A percentile compares a stretch with the other conserved stretches of the same genome.
Conservation (phyloP, 2,888 invertebrate genomes). For the Heliconius ismenius region DNA sequence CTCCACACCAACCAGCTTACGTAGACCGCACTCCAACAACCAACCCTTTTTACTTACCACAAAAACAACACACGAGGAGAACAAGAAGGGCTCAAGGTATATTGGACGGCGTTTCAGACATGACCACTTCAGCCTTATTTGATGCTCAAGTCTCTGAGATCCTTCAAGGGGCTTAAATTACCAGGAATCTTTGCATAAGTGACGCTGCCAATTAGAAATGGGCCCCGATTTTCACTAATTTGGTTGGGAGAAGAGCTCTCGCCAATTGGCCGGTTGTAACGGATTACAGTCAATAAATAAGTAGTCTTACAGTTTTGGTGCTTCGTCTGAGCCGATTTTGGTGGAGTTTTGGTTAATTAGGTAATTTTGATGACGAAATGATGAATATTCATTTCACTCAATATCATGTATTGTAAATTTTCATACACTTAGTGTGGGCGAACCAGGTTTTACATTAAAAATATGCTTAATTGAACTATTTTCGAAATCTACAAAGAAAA, state of each 20-base stretch:
- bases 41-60: constrained; percentile 51
- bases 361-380: constrained; percentile 23
- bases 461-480: not conserved
- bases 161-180: constrained; percentile 46
- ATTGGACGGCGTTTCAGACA: constrained; percentile 63
- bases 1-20: constrained; percentile 59
- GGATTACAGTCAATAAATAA: constrained; percentile 76
- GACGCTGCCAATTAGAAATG: constrained; percentile 42
- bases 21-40: constrained; percentile 49
- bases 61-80: constrained; percentile 59
- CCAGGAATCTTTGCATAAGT: constrained; percentile 45
- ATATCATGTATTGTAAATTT: not conserved
- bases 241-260: constrained; percentile 28
- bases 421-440: not conserved
- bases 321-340: constrained; percentile 65
- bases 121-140: constrained; percentile 71
- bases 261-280: constrained; percentile 49
- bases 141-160: constrained; percentile 55
- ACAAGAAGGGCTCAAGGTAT: constrained; percentile 53
- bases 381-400: constrained; percentile 5
- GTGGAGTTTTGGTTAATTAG: constrained; percentile 58
- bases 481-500: not conserved
- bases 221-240: constrained; percentile 33
- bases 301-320: constrained; percentile 64
- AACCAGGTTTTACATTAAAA: not conserved